Evolutionary conservation across 2,888 invertebrate genomes (phyloP).

Genomic region (Calephelis perditalis): DNA sequence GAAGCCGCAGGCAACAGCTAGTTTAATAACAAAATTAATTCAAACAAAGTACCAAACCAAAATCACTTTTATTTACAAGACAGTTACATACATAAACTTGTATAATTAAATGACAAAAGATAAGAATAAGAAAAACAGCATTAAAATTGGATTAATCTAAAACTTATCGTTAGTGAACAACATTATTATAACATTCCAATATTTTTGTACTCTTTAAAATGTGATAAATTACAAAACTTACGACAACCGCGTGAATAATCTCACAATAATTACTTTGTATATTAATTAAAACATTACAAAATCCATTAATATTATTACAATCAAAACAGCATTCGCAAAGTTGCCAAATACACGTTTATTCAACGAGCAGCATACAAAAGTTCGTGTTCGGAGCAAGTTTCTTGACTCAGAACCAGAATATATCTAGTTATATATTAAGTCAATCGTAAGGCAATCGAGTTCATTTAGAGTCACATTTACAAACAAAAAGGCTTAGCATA

Average conservation of each 20-base stretch:
- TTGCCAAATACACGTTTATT: slow-evolving; percentile 54
- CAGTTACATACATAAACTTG: slow-evolving; percentile 63
- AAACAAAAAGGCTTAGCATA: slow-evolving; percentile 1
- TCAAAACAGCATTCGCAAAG: slow-evolving; percentile 68
- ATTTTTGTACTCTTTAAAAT: slow-evolving; percentile 76
- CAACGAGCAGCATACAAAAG: slow-evolving; percentile 43
- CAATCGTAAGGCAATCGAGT: neutral
- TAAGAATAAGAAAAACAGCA: slow-evolving; percentile 56
- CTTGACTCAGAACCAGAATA: slow-evolving; percentile 3
- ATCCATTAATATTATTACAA: slow-evolving; percentile 67
- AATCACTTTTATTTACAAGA: slow-evolving; percentile 75
- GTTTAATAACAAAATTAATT: too few relatives aligned
- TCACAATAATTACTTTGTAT: slow-evolving; percentile 73
- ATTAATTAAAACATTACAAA: slow-evolving; percentile 68
- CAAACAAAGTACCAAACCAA: slow-evolving; percentile 54
- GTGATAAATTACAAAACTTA: slow-evolving; percentile 76
- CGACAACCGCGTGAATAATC: slow-evolving; percentile 59
- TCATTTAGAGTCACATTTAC: neutral
- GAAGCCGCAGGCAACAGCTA: too few relatives aligned
- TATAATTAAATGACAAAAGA: slow-evolving; percentile 69
- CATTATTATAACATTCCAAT: slow-evolving; percentile 75
- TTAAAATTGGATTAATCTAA: slow-evolving; percentile 72
- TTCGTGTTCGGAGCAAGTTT: slow-evolving; percentile 31
- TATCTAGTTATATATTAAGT: slow-evolving; percentile 1
- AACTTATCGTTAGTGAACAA: slow-evolving; percentile 72